Evolutionary conservation across 2,888 invertebrate genomes (phyloP).

Genomic region (Hemicrepidius hirtus): DNA sequence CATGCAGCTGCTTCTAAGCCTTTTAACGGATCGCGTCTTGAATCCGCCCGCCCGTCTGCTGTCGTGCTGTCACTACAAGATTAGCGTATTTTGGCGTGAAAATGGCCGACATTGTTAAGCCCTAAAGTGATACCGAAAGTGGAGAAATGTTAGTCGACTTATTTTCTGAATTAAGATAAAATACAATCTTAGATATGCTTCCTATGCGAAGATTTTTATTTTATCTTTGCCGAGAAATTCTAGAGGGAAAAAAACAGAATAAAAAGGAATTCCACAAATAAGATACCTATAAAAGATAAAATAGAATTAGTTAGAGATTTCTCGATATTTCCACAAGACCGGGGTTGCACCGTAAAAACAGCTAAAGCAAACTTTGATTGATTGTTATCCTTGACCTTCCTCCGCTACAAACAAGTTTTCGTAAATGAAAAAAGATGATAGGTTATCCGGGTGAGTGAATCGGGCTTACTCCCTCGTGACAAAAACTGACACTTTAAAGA

Average conservation of each 20-base stretch:
- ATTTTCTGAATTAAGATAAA: slow-evolving; percentile 11
- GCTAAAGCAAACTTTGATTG: slow-evolving; percentile 38
- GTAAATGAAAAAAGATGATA: slow-evolving; percentile 40
- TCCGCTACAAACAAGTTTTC: slow-evolving; percentile 29
- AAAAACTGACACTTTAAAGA: slow-evolving; percentile 38
- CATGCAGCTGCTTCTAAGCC: slow-evolving; percentile 34
- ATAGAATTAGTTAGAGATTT: slow-evolving; percentile 13
- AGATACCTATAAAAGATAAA: slow-evolving; percentile 12
- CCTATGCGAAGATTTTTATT: neutral
- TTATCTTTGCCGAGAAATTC: neutral
- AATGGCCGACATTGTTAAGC: slow-evolving; percentile 38
- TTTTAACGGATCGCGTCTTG: slow-evolving; percentile 36
- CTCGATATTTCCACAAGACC: neutral
- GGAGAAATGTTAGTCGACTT: slow-evolving; percentile 10
- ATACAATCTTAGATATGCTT: neutral
- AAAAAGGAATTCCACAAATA: neutral
- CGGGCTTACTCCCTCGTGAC: slow-evolving; percentile 18
- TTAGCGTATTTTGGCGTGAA: slow-evolving; percentile 39
- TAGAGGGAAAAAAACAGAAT: neutral
- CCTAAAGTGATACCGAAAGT: slow-evolving; percentile 29
- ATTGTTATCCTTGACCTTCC: slow-evolving; percentile 34
- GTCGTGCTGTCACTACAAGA: slow-evolving; percentile 34
- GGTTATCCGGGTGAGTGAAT: slow-evolving; percentile 36
- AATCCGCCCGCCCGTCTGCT: slow-evolving; percentile 38
- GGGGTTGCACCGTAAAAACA: slow-evolving; percentile 3